Percentiles rank a stretch among this genome's conserved stretches.
Evolutionary conservation across 2,113 vertebrate genomes (phyloP).

Genomic region (Hemibagrus wyckioides): DNA sequence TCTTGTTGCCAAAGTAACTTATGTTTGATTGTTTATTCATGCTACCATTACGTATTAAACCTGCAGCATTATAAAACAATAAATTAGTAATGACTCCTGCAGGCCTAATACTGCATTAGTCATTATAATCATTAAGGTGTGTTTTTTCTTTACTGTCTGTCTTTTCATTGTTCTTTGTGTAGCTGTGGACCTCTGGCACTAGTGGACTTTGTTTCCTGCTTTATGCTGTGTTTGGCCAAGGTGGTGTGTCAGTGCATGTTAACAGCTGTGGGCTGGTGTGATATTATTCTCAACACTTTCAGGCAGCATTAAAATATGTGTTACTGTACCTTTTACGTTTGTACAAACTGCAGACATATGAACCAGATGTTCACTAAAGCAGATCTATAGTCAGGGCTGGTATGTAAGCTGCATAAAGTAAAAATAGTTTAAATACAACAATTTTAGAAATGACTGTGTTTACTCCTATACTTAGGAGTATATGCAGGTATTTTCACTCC

Average conservation of each 20-base stretch:
- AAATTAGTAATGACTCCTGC: not conserved
- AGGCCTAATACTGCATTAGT: slow-evolving; percentile 8
- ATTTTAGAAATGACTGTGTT: not conserved
- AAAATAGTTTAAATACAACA: not conserved
- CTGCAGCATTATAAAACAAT: not conserved
- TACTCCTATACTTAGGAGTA: not conserved
- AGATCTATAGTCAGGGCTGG: not conserved
- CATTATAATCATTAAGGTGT: slow-evolving; percentile 17
- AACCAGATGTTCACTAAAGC: not conserved
- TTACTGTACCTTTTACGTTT: too few species aligned
- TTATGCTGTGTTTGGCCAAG: slow-evolving; percentile 35
- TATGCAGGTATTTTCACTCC: not conserved
- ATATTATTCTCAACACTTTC: slow-evolving; percentile 1
- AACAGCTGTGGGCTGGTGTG: not conserved
- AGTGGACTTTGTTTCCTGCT: slow-evolving; percentile 36
- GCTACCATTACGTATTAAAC: not conserved
- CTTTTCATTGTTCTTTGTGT: slow-evolving; percentile 3
- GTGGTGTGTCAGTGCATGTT: slow-evolving; percentile 7
- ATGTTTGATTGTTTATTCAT: not conserved
- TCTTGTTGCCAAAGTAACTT: not conserved
- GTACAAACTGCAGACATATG: not conserved
- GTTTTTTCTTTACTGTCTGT: not conserved
- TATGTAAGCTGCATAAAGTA: not conserved
- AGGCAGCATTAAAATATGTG: not conserved
- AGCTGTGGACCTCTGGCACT: not conserved